Evolutionary conservation across 1,140 invertebrate genomes (phyloP), one percentile per base, ranked within the genome.

Genomic region (Chelonus insularis): DNA sequence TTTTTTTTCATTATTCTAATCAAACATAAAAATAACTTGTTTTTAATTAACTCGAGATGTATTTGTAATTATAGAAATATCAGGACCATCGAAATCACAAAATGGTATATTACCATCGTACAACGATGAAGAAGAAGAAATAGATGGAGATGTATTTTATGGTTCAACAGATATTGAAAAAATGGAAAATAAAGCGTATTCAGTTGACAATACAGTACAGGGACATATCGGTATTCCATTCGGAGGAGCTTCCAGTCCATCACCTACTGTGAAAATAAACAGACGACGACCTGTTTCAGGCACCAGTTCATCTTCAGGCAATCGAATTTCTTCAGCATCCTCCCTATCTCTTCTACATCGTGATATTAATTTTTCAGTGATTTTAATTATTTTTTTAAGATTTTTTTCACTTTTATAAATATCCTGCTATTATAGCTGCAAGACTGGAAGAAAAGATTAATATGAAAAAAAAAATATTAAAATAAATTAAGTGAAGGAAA

Each of bases 1-100:
- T 23, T n/a, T n/a, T n/a, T n/a, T n/a, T n/a, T n/a, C n/a, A n/a
- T n/a, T n/a, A n/a, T n/a, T n/a, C n/a, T n/a, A n/a, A n/a, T n/a
- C n/a, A n/a, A n/a, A n/a, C n/a, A n/a, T n/a, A n/a, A n/a, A n/a
- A 2, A 32, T 32, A 4, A 0, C 20, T 18, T 5, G 21, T 1
- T 52, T 1, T 36, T 16, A 18, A 36, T 25, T 34, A 23, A 7
- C 14, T 21, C 25, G 5, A n/a, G n/a, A n/a, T n/a, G n/a, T n/a
- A n/a, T n/a, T n/a, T n/a, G n/a, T n/a, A 54, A 52, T 68, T 67
- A n/a, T 67, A 74, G 73, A 72, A 6, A 75, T 75, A 34, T 60
- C 68, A 14, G 69, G 69, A 0, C 66, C 73, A 6, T 29, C 67
- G 8, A 70, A 59, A 23, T 64, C 63, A n/a, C 65, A 67, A 7